Base-by-base conservation (phyloP, 1,140 invertebrate species). In the Lepidostoma basale region DNA sequence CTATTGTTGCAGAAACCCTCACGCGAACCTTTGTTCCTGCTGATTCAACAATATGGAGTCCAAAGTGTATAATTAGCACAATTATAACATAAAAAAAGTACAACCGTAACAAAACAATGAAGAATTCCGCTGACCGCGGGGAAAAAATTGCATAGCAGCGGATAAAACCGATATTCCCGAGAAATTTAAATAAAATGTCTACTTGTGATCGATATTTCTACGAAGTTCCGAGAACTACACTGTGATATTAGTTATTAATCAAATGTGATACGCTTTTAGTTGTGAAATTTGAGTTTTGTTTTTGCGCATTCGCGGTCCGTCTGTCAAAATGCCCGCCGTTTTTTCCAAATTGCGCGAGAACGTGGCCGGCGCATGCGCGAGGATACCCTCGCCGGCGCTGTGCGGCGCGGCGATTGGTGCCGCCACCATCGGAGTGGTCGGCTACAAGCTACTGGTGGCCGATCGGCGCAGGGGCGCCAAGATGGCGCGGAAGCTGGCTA, bases 311-410 rank as follows among this genome's bases (percentile, higher is more conserved):
- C n/a, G n/a, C n/a, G n/a, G n/a, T 52, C 26, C 25, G 14, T 16
- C 26, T 25, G 26, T 30, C 49, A 54, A 54, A 54, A 73, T 73
- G 70, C 70, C 70, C 16, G 49, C 70, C 9, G 42, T 73, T 20
- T 33, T 73, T 16, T 62, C 62, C 8, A 73, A 69, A 25, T 47
- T 73, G 6, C 67, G 70, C 36, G 70, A 69, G 9, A 67, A 69
- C 33, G 58, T 69, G 23, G 56, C 67, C 3, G 14, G 40, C 9
- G 67, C 70, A 20, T 73, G 54, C 44, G 23, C 70, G 8, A 52
- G 56, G 14, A n/a, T 67, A 12, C 49, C 70, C 1, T 5, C 49
- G 14, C 67, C 67, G 2, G 62, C 67, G 9, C 9, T 65, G 6
- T 68, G 42, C 39, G 62, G 20, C n/a, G 56, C 25, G 14, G 69